Evolutionary conservation across 2,797 vertebrate species (phyloP), one percentile per base, ranked within the genome.

Genomic region (Aeoliscus strigatus): DNA sequence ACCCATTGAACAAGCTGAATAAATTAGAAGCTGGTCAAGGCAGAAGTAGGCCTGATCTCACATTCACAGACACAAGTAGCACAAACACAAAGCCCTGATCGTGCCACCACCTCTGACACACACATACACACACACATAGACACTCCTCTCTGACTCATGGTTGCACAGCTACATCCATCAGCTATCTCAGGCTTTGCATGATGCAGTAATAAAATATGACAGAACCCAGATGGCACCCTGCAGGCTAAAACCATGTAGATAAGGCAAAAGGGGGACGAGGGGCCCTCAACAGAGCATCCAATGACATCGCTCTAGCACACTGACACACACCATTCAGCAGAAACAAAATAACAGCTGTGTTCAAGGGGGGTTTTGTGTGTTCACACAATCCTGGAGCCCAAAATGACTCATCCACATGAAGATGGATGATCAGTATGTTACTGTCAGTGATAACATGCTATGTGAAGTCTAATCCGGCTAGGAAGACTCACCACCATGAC

Each of bases 181-280:
- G 50, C 63, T 54, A 66, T 69, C 39, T 35, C 51, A 43, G 51
- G 39, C 50, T 55, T 59, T 34, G 66, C 42, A 3, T 55, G 51
- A 58, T 32, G 34, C 61, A 52, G 64, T 79, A 67, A 84, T 48
- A 63, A 63, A 68, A 77, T 61, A 61, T 78, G 77, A 83, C 77
- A 82, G 76, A 72, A 61, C 57, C 60, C 79, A 85, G 82, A 81
- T 85, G 81, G 79, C 63, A 26, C 52, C 76, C 82, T 79, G 52
- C 39, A 59, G 81, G 80, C 70, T 56, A 66, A 59, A 57, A 47
- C 60, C 56, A 59, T 60, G 61, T 75, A 64, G 62, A 73, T 64
- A 48, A 57, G 43, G 49, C 34, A 46, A 55, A 70, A n/a, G n/a
- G 29, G 24, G 47, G 31, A 50, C 16, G 26, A 55, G 63, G 55